These are phyloP conservation scores for Oreochromis mossambicus DNA, from an alignment of 2,797 vertebrate species.

Conservation along the genomic window DNA sequence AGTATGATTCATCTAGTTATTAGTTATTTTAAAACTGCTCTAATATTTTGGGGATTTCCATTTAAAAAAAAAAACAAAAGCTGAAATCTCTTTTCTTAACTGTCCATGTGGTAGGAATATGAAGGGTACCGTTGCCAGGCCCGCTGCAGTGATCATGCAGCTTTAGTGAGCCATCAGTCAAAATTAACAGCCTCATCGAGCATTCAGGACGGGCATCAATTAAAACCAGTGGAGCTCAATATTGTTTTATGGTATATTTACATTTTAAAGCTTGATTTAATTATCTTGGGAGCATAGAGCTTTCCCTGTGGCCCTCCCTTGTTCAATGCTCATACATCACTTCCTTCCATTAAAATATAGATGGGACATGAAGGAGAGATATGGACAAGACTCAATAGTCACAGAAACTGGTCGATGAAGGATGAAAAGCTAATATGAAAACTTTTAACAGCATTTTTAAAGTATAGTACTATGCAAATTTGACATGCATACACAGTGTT, in stretches of 20 bases:
- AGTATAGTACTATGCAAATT: neutral
- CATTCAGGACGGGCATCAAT: slow-evolving; percentile 63
- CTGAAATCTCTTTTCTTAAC: neutral
- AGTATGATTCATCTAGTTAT: neutral
- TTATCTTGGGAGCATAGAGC: slow-evolving; percentile 56
- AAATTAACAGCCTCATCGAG: slow-evolving; percentile 69
- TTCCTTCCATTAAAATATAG: slow-evolving; percentile 48
- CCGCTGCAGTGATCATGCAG: slow-evolving; percentile 46
- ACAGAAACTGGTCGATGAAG: neutral
- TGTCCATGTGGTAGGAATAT: slow-evolving; percentile 5
- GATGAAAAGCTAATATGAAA: neutral
- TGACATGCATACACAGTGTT: neutral
- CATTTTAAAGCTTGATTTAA: slow-evolving; percentile 77
- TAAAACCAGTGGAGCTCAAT: slow-evolving; percentile 74
- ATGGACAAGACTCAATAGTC: neutral
- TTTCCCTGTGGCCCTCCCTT: slow-evolving; percentile 50
- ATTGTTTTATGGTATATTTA: slow-evolving; percentile 79
- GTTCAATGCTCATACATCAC: slow-evolving; percentile 45
- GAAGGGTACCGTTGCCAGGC: slow-evolving; percentile 1
- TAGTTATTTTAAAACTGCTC: neutral
- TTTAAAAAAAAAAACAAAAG: neutral
- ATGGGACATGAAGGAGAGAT: slow-evolving; percentile 36
- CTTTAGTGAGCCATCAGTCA: slow-evolving; percentile 61
- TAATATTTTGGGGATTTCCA: neutral
- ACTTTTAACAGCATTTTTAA: neutral